Percentiles rank a stretch among this genome's conserved stretches.
Conservation (phyloP, 1,140 invertebrate species). For the Myzus persicae region DNA sequence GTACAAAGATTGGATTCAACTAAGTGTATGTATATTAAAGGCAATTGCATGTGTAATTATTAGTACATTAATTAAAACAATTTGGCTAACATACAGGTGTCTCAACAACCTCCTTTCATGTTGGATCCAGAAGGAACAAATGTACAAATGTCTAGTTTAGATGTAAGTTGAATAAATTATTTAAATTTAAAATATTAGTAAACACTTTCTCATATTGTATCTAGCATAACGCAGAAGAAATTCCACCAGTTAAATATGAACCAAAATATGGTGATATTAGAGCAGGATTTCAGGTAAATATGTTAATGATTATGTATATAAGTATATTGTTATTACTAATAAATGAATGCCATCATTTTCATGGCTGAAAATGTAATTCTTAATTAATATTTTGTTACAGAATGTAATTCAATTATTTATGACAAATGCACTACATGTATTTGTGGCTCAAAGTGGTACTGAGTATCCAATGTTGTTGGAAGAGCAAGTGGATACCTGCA, state of each 20-base stretch:
- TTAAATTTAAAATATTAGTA: not conserved
- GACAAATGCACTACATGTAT: conserved; percentile 94
- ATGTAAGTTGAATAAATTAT: conserved; percentile 18
- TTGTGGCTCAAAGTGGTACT: conserved; percentile 76
- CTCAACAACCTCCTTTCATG: conserved; percentile 85
- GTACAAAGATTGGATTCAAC: conserved; percentile 97
- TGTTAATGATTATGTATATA: not conserved
- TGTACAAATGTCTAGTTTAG: conserved; percentile 62
- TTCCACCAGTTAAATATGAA: not conserved
- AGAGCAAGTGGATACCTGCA: conserved; percentile 96
- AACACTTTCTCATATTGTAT: not conserved
- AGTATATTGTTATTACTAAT: not conserved
- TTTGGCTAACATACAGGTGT: conserved; percentile 63
- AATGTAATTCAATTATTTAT: conserved; percentile 94
- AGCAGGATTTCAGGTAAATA: conserved; percentile 46
- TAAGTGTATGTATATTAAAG: conserved; percentile 71
- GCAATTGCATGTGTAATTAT: not conserved
- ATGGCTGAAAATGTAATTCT: conserved; percentile 12
- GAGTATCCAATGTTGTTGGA: conserved; percentile 71
- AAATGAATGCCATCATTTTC: not conserved
- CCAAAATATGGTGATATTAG: conserved; percentile 42
- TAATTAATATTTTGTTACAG: conserved; percentile 66
- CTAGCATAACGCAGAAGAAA: conserved; percentile 21
- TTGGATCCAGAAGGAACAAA: conserved; percentile 76
- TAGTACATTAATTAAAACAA: not conserved